Evolutionary conservation across 1,140 invertebrate genomes (phyloP), one percentile per base, ranked within the genome.

Genomic region (Megalopta genalis): DNA sequence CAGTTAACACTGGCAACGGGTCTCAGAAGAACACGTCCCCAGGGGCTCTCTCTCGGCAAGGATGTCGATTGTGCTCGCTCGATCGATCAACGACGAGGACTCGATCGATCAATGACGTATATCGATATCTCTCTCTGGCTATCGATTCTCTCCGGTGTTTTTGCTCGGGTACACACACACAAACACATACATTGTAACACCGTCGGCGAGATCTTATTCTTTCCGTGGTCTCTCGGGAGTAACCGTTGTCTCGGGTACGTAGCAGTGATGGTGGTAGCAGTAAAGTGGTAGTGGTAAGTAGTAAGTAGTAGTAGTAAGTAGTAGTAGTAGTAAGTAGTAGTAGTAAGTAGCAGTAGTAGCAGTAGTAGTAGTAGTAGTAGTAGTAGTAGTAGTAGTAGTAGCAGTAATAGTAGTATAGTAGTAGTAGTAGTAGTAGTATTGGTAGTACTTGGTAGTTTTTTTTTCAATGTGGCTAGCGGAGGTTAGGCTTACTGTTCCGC

Each of bases 401-500:
- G 72, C 76, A 68, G 66, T 73, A 75, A 25, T 79, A 77, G 68
- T 77, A 73, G 78, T 14, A 52, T n/a, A 32, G 49, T 52, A 52
- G 49, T 76, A 83, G 60, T 66, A 82, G 69, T 78, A 84, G 62
- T 85, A 80, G 74, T 71, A 84, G 77, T 82, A 80, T 77, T 81
- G 83, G 75, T 88, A 85, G 81, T 88, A 85, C 81, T 89, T 89
- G 87, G 81, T 89, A 79, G n/a, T 62, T 60, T 63, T 32, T 54
- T 68, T 86, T 85, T 86, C 85, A 83, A 70, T 88, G 87, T 88
- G 86, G 86, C 87, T 93, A 93, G 91, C 92, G 92, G 89, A 93
- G 94, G 91, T 94, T 94, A 90, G 93, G 94, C 93, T 94, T 94
- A 94, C 94, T 94, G 93, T 94, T 94, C 93, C 95, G 95, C 94